Evolutionary conservation across 2,888 invertebrate genomes (phyloP).

Genomic region (Lasioglossum figueresi): DNA sequence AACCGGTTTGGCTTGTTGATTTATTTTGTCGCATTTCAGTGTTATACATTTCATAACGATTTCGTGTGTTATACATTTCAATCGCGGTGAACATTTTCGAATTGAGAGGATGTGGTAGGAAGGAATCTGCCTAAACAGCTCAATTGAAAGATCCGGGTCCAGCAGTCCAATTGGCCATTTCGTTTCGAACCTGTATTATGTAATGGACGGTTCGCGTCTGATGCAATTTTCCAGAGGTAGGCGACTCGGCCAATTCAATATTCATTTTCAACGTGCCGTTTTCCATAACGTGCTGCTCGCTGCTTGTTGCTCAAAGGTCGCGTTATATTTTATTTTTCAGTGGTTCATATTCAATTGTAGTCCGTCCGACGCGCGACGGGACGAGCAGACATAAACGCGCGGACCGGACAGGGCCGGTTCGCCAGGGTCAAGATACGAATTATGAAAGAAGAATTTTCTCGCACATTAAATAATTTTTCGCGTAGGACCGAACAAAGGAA

Average conservation of each 20-base stretch:
- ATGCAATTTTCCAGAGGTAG: neutral
- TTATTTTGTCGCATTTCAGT: neutral
- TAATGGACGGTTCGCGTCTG: neutral
- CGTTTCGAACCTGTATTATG: constrained; percentile 2
- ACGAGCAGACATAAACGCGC: neutral
- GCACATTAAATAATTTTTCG: too few species aligned
- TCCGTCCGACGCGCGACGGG: neutral
- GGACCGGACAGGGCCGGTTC: neutral
- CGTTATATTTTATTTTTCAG: neutral
- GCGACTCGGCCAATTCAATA: neutral
- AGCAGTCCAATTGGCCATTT: constrained; percentile 12
- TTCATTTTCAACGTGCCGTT: neutral
- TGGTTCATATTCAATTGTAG: neutral
- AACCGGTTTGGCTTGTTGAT: neutral
- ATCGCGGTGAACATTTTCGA: neutral
- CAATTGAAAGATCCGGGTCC: constrained; percentile 14
- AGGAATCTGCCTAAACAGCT: constrained; percentile 19
- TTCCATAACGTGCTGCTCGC: neutral
- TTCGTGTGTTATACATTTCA: neutral
- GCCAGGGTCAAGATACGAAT: neutral
- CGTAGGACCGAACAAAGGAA: too few species aligned
- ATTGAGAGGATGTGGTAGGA: constrained; percentile 6
- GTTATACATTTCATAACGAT: neutral
- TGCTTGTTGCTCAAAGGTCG: neutral
- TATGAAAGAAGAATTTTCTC: neutral